Percentiles rank a stretch among this genome's conserved stretches.
Conservation (phyloP, 2,888 invertebrate genomes). For the Homarus gammarus region DNA sequence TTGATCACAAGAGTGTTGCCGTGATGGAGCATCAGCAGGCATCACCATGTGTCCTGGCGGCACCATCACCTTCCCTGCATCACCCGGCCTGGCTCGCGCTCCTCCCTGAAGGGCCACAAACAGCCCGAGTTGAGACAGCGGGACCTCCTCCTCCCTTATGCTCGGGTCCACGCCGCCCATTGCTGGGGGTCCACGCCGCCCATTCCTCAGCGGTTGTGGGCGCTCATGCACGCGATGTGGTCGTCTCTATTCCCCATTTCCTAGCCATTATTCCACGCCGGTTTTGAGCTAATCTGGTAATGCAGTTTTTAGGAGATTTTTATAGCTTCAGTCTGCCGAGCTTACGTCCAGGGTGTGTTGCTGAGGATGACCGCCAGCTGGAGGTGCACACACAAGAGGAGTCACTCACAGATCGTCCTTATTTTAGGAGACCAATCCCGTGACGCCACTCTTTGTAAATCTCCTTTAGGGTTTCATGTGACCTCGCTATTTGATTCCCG, state of each 20-base stretch:
- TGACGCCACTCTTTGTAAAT: no score
- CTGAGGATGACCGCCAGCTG: no score
- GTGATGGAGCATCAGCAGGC: neutral
- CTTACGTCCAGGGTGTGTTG: neutral
- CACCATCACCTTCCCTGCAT: neutral
- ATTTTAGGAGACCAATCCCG: no score
- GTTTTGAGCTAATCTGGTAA: constrained; percentile 12
- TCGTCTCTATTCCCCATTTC: neutral
- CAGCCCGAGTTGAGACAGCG: neutral
- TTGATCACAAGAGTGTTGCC: no score
- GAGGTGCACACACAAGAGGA: no score
- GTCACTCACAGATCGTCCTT: no score
- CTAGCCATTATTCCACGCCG: neutral
- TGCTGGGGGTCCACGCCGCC: no score
- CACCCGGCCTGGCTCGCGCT: neutral
- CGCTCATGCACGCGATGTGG: neutral
- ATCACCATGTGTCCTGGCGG: no score
- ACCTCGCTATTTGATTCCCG: no score
- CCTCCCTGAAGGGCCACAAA: neutral
- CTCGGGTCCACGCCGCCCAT: neutral
- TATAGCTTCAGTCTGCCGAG: neutral
- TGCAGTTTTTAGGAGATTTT: constrained; percentile 11
- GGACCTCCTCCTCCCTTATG: neutral
- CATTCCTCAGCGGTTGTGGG: neutral
- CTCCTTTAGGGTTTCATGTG: no score